These are phyloP conservation scores for Podarcis raffonei DNA, from an alignment of 2,113 vertebrate genomes.

Conservation along the genomic window DNA sequence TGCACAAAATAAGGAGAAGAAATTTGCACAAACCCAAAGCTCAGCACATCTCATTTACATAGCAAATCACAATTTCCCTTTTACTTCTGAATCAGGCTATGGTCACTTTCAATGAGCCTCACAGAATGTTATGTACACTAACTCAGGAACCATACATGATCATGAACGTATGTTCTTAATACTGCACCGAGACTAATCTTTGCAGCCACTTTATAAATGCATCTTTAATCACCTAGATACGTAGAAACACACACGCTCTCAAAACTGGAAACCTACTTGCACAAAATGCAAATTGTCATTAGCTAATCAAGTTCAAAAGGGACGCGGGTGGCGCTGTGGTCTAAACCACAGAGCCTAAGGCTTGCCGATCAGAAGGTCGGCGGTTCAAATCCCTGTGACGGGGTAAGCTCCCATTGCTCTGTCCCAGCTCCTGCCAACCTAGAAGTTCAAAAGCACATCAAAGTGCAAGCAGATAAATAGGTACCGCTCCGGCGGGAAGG, in stretches of 20 bases:
- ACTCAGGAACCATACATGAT: not conserved
- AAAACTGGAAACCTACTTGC: slow-evolving; percentile 18
- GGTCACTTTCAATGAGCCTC: not conserved
- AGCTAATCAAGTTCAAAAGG: slow-evolving; percentile 15
- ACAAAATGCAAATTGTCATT: not conserved
- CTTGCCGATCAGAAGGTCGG: too few relatives aligned
- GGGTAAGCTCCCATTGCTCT: too few relatives aligned
- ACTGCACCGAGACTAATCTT: not conserved
- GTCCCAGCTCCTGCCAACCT: too few relatives aligned
- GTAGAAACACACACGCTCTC: not conserved
- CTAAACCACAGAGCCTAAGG: too few relatives aligned
- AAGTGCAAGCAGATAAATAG: too few relatives aligned
- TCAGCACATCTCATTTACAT: not conserved
- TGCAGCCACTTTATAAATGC: not conserved
- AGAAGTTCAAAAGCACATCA: too few relatives aligned
- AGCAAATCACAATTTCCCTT: not conserved
- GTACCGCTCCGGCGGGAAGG: too few relatives aligned
- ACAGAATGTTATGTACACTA: not conserved
- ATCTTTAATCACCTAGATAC: not conserved
- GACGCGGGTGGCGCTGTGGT: too few relatives aligned
- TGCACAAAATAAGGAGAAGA: not conserved
- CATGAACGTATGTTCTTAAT: not conserved
- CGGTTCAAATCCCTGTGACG: too few relatives aligned
- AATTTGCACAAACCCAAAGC: not conserved
- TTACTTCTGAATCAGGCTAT: not conserved